Conservation (phyloP, 2,113 vertebrate genomes). For the Gymnobelideus leadbeateri region DNA sequence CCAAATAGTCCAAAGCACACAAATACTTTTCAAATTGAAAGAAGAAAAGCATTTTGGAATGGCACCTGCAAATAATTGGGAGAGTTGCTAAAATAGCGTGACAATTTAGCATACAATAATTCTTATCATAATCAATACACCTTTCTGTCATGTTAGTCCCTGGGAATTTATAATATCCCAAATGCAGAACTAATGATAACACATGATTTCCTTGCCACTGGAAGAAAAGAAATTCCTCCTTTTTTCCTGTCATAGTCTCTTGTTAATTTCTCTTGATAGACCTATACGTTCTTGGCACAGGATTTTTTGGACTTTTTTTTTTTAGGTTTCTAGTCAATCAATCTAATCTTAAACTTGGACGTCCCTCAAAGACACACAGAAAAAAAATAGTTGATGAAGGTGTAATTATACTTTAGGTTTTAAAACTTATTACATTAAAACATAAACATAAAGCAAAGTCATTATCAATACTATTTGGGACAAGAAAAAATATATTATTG, state of each 20-base stretch:
- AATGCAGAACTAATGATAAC: background rate
- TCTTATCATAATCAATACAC: background rate
- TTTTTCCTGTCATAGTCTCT: background rate
- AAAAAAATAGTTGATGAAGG: background rate
- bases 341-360: background rate
- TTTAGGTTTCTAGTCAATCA: background rate
- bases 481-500: background rate
- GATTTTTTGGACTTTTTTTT: background rate
- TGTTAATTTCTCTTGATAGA: background rate
- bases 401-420: background rate
- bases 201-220: background rate
- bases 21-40: slow-evolving; percentile 49
- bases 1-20: background rate
- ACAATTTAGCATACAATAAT: background rate
- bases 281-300: background rate
- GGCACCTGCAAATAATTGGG: background rate
- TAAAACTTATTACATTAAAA: background rate
- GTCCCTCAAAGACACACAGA: background rate
- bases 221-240: background rate
- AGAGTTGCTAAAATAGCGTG: background rate
- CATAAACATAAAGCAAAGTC: background rate
- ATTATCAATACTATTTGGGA: background rate
- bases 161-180: background rate
- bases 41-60: background rate
- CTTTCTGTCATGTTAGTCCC: background rate